A percentile compares a stretch with the other conserved stretches of the same genome.
Evolutionary conservation across 1,140 invertebrate species (phyloP).

Genomic region (Sminthurides bifidus): DNA sequence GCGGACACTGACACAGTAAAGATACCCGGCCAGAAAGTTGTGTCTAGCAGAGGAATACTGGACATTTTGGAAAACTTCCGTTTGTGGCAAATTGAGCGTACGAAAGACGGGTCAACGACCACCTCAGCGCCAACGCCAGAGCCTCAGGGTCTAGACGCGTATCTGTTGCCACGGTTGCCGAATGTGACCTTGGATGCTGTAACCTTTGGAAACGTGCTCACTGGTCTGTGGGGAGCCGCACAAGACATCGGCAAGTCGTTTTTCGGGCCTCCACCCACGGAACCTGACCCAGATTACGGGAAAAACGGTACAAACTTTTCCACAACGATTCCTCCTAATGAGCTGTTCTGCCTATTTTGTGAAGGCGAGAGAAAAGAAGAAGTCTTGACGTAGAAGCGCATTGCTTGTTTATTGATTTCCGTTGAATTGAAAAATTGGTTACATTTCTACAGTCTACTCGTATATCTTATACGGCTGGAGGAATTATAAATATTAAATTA

Average conservation of each 20-base stretch:
- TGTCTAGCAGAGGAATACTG: not conserved
- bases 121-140: not conserved
- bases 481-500: constrained; percentile 1
- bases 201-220: not conserved
- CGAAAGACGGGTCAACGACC: not conserved
- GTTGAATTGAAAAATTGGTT: not conserved
- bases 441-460: not conserved
- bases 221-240: not conserved
- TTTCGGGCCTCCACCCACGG: not conserved
- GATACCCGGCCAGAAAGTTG: no score
- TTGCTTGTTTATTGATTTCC: not conserved
- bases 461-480: not conserved
- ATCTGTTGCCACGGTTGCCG: not conserved
- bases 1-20: no score
- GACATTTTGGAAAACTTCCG: constrained; percentile 8
- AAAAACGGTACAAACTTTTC: not conserved
- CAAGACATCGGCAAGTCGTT: not conserved
- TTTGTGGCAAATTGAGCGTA: not conserved
- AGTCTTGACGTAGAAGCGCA: no score
- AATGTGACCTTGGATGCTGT: not conserved
- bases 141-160: not conserved
- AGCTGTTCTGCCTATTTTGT: not conserved
- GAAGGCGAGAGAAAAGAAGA: no score
- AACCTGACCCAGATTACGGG: not conserved
- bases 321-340: not conserved